Conservation (phyloP, 1,140 invertebrate species). For the Neodiprion fabricii region DNA sequence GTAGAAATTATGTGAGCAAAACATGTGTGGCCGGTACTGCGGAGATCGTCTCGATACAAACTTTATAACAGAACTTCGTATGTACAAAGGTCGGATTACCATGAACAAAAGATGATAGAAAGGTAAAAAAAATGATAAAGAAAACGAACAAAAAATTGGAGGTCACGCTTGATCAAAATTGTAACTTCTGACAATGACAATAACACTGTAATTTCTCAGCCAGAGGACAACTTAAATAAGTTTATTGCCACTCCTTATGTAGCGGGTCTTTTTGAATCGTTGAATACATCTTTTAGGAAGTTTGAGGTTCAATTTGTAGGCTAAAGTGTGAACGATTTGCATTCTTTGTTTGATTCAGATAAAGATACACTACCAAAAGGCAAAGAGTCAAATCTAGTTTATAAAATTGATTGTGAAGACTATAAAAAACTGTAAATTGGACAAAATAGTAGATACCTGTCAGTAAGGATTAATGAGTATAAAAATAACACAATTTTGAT, state of each 20-base stretch:
- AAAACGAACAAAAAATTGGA: too few relatives aligned
- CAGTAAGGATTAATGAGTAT: too few relatives aligned
- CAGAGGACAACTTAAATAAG: background rate
- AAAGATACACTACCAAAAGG: background rate
- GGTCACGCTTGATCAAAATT: background rate
- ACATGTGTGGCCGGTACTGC: too few relatives aligned
- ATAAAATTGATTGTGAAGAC: background rate
- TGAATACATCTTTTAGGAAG: background rate
- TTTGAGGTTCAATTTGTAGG: background rate
- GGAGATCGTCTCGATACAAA: too few relatives aligned
- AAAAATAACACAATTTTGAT: too few relatives aligned
- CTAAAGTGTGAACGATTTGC: background rate
- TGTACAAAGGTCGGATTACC: too few relatives aligned
- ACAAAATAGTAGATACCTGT: background rate
- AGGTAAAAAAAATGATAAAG: too few relatives aligned
- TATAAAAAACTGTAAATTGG: background rate
- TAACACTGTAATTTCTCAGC: too few relatives aligned
- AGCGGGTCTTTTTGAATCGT: background rate
- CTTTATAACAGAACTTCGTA: too few relatives aligned
- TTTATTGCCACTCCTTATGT: background rate
- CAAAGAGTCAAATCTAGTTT: background rate
- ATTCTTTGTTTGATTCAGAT: background rate
- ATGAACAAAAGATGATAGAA: too few relatives aligned
- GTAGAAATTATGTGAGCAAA: too few relatives aligned
- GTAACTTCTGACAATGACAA: too few relatives aligned